Percentiles rank a stretch among this genome's conserved stretches.
Conservation (phyloP, 2,797 vertebrate genomes). For the Urophycis tenuis region DNA sequence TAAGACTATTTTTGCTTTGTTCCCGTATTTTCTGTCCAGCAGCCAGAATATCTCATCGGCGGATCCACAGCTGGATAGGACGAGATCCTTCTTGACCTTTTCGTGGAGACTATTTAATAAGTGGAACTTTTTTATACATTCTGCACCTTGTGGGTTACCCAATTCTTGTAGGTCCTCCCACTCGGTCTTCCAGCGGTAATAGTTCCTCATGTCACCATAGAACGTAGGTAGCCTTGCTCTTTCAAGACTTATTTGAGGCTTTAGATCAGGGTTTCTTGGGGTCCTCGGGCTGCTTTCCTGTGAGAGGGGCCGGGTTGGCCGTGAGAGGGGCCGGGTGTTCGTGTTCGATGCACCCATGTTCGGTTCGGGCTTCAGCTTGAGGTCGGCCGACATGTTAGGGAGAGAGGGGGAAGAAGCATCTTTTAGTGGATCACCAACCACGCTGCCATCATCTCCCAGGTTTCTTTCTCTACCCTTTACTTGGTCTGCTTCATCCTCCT, state of each 20-base stretch:
- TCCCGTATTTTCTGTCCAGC: conserved; percentile 10
- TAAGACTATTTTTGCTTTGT: conserved; percentile 15
- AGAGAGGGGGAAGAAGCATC: background rate
- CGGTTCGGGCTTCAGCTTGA: too few species aligned
- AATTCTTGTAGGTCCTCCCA: conserved; percentile 45
- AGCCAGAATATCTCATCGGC: background rate
- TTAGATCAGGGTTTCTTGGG: too few species aligned
- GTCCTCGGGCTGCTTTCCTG: too few species aligned
- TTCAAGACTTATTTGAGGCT: too few species aligned
- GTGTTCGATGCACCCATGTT: too few species aligned
- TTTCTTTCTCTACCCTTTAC: too few species aligned
- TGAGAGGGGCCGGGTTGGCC: too few species aligned
- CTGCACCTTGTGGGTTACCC: conserved; percentile 12
- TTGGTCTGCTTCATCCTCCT: too few species aligned
- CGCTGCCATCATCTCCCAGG: background rate
- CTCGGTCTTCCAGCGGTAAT: conserved; percentile 58
- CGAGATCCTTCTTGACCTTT: conserved; percentile 5
- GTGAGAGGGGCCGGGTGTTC: too few species aligned
- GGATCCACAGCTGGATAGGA: conserved; percentile 12
- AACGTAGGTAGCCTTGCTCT: too few species aligned
- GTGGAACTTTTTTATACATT: conserved; percentile 17
- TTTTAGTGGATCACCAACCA: background rate
- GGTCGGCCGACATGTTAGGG: too few species aligned
- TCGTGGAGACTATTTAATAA: background rate
- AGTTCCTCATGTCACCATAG: too few species aligned